Evolutionary conservation across 2,888 invertebrate genomes (phyloP).

Genomic region (Pterobdella sp.): DNA sequence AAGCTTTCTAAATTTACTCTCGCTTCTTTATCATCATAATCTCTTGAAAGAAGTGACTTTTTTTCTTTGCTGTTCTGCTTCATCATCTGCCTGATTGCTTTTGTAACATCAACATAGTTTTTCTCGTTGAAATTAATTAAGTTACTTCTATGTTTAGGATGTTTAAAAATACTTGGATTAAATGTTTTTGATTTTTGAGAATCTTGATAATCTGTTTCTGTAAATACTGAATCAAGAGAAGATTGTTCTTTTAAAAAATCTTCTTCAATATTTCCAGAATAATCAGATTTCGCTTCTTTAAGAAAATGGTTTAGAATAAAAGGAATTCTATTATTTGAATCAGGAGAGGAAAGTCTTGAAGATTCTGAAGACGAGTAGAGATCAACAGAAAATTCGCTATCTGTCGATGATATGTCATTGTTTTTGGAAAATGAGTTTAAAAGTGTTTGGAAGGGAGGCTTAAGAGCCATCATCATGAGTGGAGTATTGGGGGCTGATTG

Average conservation of each 20-base stretch:
- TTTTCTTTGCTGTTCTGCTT: background rate
- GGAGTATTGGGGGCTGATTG: conserved; percentile 24
- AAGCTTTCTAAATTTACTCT: too few species aligned
- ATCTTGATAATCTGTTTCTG: background rate
- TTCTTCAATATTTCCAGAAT: background rate
- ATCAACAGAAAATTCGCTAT: conserved; percentile 6
- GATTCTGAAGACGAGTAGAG: conserved; percentile 9
- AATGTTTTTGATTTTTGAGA: background rate
- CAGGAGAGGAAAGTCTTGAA: background rate
- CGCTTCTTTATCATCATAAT: background rate
- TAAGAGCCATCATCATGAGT: conserved; percentile 2
- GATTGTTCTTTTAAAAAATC: background rate
- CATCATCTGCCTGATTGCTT: background rate
- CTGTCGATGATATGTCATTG: background rate
- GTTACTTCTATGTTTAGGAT: background rate
- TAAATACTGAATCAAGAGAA: conserved; percentile 1
- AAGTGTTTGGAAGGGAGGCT: background rate
- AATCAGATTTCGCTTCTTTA: background rate
- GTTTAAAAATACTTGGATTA: background rate
- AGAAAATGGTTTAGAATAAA: background rate
- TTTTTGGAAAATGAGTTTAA: background rate
- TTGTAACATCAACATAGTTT: background rate
- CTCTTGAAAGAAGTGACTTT: background rate
- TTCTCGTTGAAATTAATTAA: background rate
- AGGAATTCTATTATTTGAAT: conserved; percentile 5